Base-by-base conservation (phyloP, 2,888 invertebrate genomes). In the Zygaena filipendulae region DNA sequence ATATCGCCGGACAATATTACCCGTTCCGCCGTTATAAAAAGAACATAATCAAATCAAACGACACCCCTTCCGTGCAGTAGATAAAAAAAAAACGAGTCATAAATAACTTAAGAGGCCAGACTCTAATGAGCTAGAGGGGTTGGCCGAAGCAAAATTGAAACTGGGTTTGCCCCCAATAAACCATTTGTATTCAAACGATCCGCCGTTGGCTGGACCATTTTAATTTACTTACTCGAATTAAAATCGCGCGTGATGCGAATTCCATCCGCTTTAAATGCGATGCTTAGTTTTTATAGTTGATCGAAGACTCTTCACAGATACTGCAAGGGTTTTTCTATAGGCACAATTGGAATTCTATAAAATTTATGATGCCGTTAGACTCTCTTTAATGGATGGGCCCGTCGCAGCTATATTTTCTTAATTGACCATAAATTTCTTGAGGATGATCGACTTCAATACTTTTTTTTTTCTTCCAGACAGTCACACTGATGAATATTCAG, bases 211-310 rank as follows among this genome's bases (percentile, higher is more conserved):
- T 75, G 63, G 72, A 69, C n/a, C n/a, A n/a, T 72, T 77, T 79
- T 79, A 79, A 79, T 79, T 77, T 79, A 79, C 75, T 77, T 72
- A 72, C 62, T 56, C 57, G 63, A 72, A 75, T 79, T 75, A 75
- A 75, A 75, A 74, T 39, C 64, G 70, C 59, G 70, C 77, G 77
- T 77, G 77, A 67, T 72, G 55, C 57, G 74, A 72, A 72, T 75
- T 36, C 58, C 49, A 67, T 63, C 52, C 49, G 44, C 38, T 58
- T 60, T 61, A 53, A 59, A 51, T 55, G 35, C 47, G 55, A 67
- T 59, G 63, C 71, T 71, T 72, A 67, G 61, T 60, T 71, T 72
- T 72, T 70, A 71, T 66, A 51, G 64, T 64, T 71, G 70, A 75
- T 71, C 70, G 69, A 71, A 70, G 71, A 62, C 53, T 49, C 49